Evolutionary conservation across 2,113 vertebrate genomes (phyloP), one percentile per base, ranked within the genome.

Genomic region (Oenanthe melanoleuca): DNA sequence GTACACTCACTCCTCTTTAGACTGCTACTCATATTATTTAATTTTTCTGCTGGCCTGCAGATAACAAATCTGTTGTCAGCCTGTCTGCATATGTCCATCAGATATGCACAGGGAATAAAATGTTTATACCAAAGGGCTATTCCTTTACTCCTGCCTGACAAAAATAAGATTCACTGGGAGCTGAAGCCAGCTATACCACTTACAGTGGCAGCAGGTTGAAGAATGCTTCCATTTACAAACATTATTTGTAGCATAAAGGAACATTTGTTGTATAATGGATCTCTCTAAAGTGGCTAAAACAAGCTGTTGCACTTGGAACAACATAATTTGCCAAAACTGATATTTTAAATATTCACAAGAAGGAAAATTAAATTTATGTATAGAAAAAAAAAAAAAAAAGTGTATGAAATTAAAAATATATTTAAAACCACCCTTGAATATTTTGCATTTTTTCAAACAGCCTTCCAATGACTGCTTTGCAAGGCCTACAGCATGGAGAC

Each of bases 21-120:
- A 80, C 52, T 92, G 67, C 91, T 71, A 86, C 49, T 61, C 66
- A 11, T 81, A 95, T 92, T 87, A 92, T 97, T 97, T 96, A 97
- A 96, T 97, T 97, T 97, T 97, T 97, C 92, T 95, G 80, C 67
- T 88, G 63, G 78, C 73, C 59, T 92, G 83, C 42, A 96, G 61
- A 86, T 90, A 97, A 95, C 86, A 92, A 94, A 97, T 94, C 64
- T 97, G 87, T 94, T 95, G 75, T 80, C 88, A 94, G 61, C 60
- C 67, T 96, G 80, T 86, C 90, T 96, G 57, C 90, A 34, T 34
- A 81, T 38, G 84, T 96, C 96, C 93, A 87, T 94, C 44, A 88
- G 65, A 97, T 93, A 94, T 69, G 83, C 72, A 96, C 44, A 80
- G 92, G 38, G 91, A 95, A 96, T 89, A 82, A 86, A 97, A 69